Conservation (phyloP, 2,797 vertebrate species). For the Ptychadena robeensis region DNA sequence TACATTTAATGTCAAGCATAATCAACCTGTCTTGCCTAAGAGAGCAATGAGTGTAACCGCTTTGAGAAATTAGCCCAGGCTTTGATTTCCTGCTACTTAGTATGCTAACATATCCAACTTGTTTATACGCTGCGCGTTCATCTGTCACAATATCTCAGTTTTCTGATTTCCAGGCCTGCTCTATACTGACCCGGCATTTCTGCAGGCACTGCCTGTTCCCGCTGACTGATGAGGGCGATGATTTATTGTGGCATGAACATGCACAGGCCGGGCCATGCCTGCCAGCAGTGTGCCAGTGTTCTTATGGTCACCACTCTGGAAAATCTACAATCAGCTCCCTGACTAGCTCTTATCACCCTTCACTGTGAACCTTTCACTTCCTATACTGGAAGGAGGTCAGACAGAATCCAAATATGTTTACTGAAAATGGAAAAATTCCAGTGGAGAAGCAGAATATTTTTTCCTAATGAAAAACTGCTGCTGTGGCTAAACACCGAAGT, state of each 20-base stretch:
- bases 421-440: background rate
- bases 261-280: slow-evolving; percentile 44
- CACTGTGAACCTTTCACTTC: background rate
- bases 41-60: slow-evolving; percentile 17
- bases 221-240: slow-evolving; percentile 49
- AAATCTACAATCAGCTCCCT: background rate
- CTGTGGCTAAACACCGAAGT: background rate
- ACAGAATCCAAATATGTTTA: background rate
- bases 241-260: slow-evolving; percentile 57
- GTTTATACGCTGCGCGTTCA: slow-evolving; percentile 2
- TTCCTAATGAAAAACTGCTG: background rate
- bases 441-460: no score
- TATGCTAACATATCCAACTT: slow-evolving; percentile 26
- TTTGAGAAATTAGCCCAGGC: background rate
- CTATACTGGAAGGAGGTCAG: background rate
- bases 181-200: slow-evolving; percentile 41
- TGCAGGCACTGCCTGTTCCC: slow-evolving; percentile 36
- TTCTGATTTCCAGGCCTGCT: slow-evolving; percentile 18
- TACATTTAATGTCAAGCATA: slow-evolving; percentile 12
- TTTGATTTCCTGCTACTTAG: slow-evolving; percentile 1
- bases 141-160: slow-evolving; percentile 39
- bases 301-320: slow-evolving; percentile 9
- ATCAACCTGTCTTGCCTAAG: slow-evolving; percentile 5
- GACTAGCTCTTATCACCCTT: background rate
- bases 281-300: slow-evolving; percentile 28